These are phyloP conservation scores for Myripristis jacobus DNA, from an alignment of 2,797 vertebrate genomes.

Conservation along the genomic window DNA sequence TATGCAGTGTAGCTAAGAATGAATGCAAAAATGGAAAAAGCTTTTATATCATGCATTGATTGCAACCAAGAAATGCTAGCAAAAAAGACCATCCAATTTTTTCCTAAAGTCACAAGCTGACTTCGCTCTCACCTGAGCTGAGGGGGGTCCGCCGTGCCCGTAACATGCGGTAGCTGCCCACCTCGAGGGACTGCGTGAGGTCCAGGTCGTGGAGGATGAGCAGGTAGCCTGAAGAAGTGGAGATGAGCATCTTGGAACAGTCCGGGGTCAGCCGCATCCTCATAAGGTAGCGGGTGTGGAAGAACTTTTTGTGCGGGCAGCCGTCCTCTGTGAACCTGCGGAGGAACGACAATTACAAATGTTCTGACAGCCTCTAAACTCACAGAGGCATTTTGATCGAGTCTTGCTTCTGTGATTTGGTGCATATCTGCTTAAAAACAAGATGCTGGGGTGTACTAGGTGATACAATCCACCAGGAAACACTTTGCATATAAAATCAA, in stretches of 20 bases:
- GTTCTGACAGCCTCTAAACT: not conserved
- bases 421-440: not conserved
- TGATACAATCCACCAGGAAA: too few species aligned
- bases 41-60: too few species aligned
- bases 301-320: conserved; percentile 99
- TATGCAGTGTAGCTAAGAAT: too few species aligned
- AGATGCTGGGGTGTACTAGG: too few species aligned
- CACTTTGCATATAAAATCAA: too few species aligned
- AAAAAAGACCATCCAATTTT: too few species aligned
- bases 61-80: too few species aligned
- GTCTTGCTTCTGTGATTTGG: too few species aligned
- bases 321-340: conserved; percentile 97
- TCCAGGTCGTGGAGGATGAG: conserved; percentile 98
- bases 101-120: too few species aligned
- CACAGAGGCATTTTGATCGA: not conserved
- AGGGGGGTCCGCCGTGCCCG: conserved; percentile 92
- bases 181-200: conserved; percentile 96
- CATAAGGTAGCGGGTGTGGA: conserved; percentile 99
- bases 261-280: conserved; percentile 98
- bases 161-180: conserved; percentile 96
- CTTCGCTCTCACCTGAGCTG: conserved; percentile 86
- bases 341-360: not conserved
- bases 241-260: conserved; percentile 99
- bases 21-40: too few species aligned
- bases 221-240: conserved; percentile 97